Conservation (phyloP, 1,140 invertebrate genomes). For the Temnothorax nylanderi region DNA sequence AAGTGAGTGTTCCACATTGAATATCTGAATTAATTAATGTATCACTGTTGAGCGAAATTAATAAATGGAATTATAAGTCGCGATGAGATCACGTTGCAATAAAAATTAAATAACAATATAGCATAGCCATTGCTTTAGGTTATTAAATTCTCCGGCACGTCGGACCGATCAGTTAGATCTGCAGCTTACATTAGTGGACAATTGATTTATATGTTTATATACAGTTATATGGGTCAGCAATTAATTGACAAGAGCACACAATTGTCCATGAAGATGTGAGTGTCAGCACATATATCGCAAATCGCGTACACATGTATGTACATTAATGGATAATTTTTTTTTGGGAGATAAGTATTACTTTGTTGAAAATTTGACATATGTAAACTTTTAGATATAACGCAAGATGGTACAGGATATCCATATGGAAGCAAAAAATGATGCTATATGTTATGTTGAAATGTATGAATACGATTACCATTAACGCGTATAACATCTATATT, state of each 20-base stretch:
- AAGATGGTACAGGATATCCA: constrained; percentile 54
- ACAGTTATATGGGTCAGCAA: constrained; percentile 58
- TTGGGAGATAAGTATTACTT: not conserved
- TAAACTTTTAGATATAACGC: constrained; percentile 53
- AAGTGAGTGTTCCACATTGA: constrained; percentile 48
- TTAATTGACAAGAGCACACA: constrained; percentile 59
- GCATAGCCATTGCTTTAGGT: not conserved
- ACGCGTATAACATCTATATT: constrained; percentile 59
- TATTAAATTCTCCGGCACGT: constrained; percentile 7
- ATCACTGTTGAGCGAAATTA: not conserved
- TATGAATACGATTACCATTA: constrained; percentile 43
- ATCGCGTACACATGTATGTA: not conserved
- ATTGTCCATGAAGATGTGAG: constrained; percentile 57
- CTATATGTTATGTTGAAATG: constrained; percentile 60
- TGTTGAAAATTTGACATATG: not conserved
- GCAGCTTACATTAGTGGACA: constrained; percentile 2
- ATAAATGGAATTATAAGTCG: not conserved
- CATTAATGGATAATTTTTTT: not conserved
- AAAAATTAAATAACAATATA: not conserved
- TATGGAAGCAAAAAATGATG: constrained; percentile 59
- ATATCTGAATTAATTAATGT: not conserved
- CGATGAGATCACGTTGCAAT: not conserved
- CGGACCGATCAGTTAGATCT: constrained; percentile 26
- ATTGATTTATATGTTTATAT: constrained; percentile 62
- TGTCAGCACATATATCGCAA: not conserved